Conservation (phyloP, 1,140 invertebrate species). For the Belonocnema kinseyi region DNA sequence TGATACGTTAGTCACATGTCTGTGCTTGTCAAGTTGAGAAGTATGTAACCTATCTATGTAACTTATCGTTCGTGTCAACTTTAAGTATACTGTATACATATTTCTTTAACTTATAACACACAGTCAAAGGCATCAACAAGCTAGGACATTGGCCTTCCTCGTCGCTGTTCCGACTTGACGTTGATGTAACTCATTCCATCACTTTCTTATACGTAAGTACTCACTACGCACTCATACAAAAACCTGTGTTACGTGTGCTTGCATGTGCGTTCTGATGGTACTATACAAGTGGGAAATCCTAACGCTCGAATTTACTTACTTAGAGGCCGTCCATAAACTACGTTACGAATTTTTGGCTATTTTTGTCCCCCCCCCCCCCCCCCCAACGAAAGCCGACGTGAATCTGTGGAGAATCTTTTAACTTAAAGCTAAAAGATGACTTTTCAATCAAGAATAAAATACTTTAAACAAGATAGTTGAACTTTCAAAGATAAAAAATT, state of each 20-base stretch:
- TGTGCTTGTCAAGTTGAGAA: background rate
- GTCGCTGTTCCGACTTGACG: constrained; percentile 27
- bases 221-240: constrained; percentile 9
- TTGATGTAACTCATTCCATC: constrained; percentile 30
- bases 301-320: no score
- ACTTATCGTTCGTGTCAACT: constrained; percentile 12
- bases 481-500: no score
- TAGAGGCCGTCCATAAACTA: no score
- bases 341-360: no score
- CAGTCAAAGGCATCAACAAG: constrained; percentile 9
- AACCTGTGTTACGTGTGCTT: constrained; percentile 2
- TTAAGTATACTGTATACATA: background rate
- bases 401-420: no score
- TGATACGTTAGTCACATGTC: background rate
- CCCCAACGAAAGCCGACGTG: no score
- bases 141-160: constrained; percentile 31
- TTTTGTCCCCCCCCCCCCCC: no score
- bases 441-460: no score
- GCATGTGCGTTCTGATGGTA: background rate
- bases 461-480: no score
- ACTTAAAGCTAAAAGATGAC: no score
- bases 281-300: background rate
- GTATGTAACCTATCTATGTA: constrained; percentile 13
- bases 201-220: constrained; percentile 23
- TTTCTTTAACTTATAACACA: background rate